These are phyloP conservation scores for Enoplolaimus lenunculus DNA, from an alignment of 2,888 invertebrate genomes.

Conservation along the genomic window DNA sequence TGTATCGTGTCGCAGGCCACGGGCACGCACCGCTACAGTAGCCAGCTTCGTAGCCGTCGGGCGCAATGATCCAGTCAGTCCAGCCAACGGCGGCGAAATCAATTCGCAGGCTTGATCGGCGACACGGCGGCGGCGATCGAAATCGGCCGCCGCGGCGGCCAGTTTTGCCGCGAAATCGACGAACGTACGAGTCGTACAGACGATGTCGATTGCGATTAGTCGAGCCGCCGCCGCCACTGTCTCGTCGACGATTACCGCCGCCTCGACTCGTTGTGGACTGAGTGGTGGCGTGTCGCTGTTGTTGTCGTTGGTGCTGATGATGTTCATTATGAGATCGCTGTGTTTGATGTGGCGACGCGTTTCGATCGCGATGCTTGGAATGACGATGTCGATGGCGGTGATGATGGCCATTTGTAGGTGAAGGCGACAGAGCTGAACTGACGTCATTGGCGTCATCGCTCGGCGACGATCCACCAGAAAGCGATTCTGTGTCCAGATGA, in stretches of 20 bases:
- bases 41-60: conserved; percentile 67
- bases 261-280: background rate
- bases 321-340: background rate
- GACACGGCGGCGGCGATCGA: conserved; percentile 49
- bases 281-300: background rate
- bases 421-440: background rate
- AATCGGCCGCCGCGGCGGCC: background rate
- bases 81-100: conserved; percentile 92
- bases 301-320: no score
- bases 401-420: background rate
- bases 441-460: background rate
- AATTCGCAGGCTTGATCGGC: conserved; percentile 73
- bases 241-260: background rate
- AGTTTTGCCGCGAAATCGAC: background rate
- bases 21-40: conserved; percentile 90
- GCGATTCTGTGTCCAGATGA: background rate
- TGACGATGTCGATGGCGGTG: background rate
- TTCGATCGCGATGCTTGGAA: background rate
- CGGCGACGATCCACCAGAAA: background rate
- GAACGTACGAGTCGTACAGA: background rate
- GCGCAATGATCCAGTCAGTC: conserved; percentile 64
- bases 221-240: no score
- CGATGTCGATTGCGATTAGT: background rate
- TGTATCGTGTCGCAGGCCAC: conserved; percentile 76
- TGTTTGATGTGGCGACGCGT: background rate